phyloP scores from a whole-genome alignment of 2,888 invertebrate genomes.

The Drosophila neotestacea region DNA sequence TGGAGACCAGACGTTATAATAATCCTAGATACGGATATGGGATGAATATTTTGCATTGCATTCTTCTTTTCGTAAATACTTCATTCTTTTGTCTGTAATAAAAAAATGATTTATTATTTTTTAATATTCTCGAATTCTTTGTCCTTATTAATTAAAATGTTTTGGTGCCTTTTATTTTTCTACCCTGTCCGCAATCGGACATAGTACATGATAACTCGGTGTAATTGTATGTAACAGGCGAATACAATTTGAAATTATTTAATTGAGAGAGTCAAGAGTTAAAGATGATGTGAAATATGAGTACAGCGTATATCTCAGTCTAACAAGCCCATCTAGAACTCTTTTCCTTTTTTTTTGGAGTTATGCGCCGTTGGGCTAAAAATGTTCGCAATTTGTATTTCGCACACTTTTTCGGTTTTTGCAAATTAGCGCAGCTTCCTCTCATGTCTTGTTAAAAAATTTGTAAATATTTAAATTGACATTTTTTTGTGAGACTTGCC shows the following conservation, averaged over 20 bases:
- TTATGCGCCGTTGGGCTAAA: conserved; percentile 36
- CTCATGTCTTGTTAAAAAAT: conserved; percentile 73
- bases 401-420: conserved; percentile 59
- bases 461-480: conserved; percentile 83
- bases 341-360: conserved; percentile 8
- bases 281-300: neutral
- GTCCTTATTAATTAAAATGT: conserved; percentile 73
- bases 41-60: conserved; percentile 18
- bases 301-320: conserved; percentile 3
- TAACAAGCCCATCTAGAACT: neutral
- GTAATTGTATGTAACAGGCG: too few relatives aligned
- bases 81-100: conserved; percentile 15
- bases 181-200: neutral
- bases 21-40: conserved; percentile 30
- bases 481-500: conserved; percentile 66
- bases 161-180: conserved; percentile 54
- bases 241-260: neutral
- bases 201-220: neutral
- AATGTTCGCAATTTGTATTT: conserved; percentile 75
- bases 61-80: conserved; percentile 33
- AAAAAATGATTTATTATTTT: neutral
- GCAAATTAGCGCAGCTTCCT: conserved; percentile 58
- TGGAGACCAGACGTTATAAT: conserved; percentile 10
- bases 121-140: conserved; percentile 24
- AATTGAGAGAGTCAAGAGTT: neutral